phyloP scores from a whole-genome alignment of 2,113 vertebrate species.

The Desmodus rotundus region DNA sequence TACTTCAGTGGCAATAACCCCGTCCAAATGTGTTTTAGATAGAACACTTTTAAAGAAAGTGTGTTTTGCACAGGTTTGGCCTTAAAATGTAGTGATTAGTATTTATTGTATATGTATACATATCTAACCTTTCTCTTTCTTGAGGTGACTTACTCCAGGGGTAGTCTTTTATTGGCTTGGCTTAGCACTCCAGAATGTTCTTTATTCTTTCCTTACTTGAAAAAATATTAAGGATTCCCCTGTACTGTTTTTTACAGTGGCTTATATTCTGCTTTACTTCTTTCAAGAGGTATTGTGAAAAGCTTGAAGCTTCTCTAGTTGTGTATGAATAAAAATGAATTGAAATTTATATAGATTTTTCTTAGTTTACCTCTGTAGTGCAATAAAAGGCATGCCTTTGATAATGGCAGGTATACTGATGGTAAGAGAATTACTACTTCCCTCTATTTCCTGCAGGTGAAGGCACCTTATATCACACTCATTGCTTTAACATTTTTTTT shows the following conservation, averaged over 20 bases:
- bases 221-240: not conserved
- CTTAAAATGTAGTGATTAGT: not conserved
- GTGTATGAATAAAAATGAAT: not conserved
- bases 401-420: not conserved
- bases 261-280: not conserved
- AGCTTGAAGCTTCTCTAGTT: slow-evolving; percentile 6
- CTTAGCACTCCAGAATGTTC: not conserved
- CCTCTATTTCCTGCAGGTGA: not conserved
- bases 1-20: not conserved
- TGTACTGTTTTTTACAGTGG: not conserved
- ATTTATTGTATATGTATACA: not conserved
- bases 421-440: not conserved
- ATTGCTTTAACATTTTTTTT: not conserved
- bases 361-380: not conserved
- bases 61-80: not conserved
- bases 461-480: not conserved
- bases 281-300: not conserved
- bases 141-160: not conserved
- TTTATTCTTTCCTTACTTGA: slow-evolving; percentile 2
- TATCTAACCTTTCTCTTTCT: not conserved
- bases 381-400: not conserved
- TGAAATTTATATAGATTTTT: not conserved
- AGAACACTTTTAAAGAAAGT: not conserved
- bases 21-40: not conserved
- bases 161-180: not conserved